Evolutionary conservation across 1,140 invertebrate species (phyloP).

Genomic region (Diachasma alloeum): DNA sequence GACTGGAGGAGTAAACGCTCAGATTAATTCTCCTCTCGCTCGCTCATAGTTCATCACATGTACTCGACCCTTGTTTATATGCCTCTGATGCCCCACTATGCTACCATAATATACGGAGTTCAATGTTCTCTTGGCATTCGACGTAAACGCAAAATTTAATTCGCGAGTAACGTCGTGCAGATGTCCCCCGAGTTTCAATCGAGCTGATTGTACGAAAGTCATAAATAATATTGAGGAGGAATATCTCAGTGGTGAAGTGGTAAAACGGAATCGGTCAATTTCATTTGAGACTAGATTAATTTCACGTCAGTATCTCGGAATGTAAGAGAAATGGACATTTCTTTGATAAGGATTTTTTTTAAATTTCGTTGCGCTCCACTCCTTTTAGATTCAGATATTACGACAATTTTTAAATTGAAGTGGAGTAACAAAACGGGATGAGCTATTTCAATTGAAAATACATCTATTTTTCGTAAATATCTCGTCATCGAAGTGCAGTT

Average conservation of each 20-base stretch:
- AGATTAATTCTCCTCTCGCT: not conserved
- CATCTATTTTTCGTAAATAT: no score
- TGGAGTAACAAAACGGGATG: no score
- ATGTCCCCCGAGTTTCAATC: not conserved
- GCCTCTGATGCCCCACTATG: not conserved
- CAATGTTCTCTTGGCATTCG: conserved; percentile 18
- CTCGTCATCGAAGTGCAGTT: no score
- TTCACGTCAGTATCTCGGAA: no score
- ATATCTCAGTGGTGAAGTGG: not conserved
- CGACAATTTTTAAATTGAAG: no score
- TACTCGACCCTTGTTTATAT: not conserved
- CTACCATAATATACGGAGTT: conserved; percentile 13
- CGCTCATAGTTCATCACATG: not conserved
- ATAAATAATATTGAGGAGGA: not conserved
- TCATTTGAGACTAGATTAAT: no score
- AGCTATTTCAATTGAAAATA: no score
- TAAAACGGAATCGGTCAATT: no score
- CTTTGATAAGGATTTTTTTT: no score
- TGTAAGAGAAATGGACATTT: no score
- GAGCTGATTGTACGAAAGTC: not conserved
- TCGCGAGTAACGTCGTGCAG: not conserved
- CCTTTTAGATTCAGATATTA: no score
- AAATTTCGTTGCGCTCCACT: no score
- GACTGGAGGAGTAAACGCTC: not conserved
- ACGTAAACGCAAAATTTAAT: conserved; percentile 18